Percentiles rank a stretch among this genome's conserved stretches.
Evolutionary conservation across 1,140 invertebrate genomes (phyloP).

Genomic region (Drosophila auraria): DNA sequence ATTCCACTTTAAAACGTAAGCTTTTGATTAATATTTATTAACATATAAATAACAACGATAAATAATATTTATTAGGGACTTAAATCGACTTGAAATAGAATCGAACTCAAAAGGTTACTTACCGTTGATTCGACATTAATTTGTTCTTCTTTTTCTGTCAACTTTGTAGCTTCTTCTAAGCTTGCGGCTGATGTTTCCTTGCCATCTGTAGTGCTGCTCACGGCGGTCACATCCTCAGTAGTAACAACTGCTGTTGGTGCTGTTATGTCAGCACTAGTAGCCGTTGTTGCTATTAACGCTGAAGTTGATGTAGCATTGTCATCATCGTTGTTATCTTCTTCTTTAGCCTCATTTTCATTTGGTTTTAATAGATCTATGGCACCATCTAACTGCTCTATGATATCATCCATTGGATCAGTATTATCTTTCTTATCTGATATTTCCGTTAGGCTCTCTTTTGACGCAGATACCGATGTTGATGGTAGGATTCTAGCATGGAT

Average conservation of each 20-base stretch:
- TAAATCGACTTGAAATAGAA: too few species aligned
- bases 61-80: too few species aligned
- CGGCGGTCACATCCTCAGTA: constrained; percentile 59
- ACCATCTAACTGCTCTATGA: constrained; percentile 83
- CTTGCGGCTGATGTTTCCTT: constrained; percentile 2
- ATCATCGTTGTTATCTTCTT: constrained; percentile 30
- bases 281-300: not conserved
- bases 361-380: constrained; percentile 57
- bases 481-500: constrained; percentile 82
- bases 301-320: constrained; percentile 49
- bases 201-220: constrained; percentile 64
- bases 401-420: constrained; percentile 77
- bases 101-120: not conserved
- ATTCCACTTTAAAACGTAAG: too few species aligned
- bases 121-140: constrained; percentile 13
- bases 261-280: not conserved
- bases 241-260: not conserved
- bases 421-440: constrained; percentile 42
- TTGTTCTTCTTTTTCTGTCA: not conserved
- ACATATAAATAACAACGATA: too few species aligned
- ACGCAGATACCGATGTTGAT: constrained; percentile 14
- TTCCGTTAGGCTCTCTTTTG: constrained; percentile 59
- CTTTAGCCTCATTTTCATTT: constrained; percentile 6
- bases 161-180: not conserved
- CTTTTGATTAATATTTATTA: too few species aligned